These are phyloP conservation scores for Phenacoccus solenopsis DNA, from an alignment of 1,140 invertebrate species.

Conservation along the genomic window DNA sequence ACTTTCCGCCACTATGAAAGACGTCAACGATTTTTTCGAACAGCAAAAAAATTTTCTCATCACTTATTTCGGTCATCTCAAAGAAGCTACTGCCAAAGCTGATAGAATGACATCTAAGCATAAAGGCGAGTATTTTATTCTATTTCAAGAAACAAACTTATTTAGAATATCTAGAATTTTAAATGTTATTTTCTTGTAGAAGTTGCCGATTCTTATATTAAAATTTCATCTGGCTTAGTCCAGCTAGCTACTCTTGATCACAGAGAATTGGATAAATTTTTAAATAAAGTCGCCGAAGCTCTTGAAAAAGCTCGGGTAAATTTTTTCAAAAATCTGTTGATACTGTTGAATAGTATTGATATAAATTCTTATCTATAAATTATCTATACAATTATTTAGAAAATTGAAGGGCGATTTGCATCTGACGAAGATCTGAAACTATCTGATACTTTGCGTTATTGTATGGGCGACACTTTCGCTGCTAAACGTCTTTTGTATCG, in stretches of 20 bases:
- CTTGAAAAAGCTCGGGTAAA: slow-evolving; percentile 88
- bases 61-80: slow-evolving; percentile 88
- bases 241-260: slow-evolving; percentile 81
- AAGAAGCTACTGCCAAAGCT: slow-evolving; percentile 77
- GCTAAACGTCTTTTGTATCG: slow-evolving; percentile 88
- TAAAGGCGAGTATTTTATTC: slow-evolving; percentile 49
- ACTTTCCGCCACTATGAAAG: slow-evolving; percentile 81
- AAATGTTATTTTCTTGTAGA: slow-evolving; percentile 41
- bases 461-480: slow-evolving; percentile 90
- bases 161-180: too few relatives aligned
- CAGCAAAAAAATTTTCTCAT: slow-evolving; percentile 88
- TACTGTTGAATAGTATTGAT: slow-evolving; percentile 21
- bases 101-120: slow-evolving; percentile 90
- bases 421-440: slow-evolving; percentile 97
- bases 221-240: slow-evolving; percentile 79
- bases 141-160: too few relatives aligned
- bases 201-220: slow-evolving; percentile 92
- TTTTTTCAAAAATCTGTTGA: slow-evolving; percentile 28
- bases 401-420: slow-evolving; percentile 88
- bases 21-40: slow-evolving; percentile 99
- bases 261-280: slow-evolving; percentile 78
- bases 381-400: slow-evolving; percentile 42
- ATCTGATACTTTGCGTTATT: slow-evolving; percentile 93
- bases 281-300: slow-evolving; percentile 79
- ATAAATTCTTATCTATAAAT: not conserved